These are phyloP conservation scores for Mus caroli DNA, from an alignment of 2,797 vertebrate species.

Conservation along the genomic window DNA sequence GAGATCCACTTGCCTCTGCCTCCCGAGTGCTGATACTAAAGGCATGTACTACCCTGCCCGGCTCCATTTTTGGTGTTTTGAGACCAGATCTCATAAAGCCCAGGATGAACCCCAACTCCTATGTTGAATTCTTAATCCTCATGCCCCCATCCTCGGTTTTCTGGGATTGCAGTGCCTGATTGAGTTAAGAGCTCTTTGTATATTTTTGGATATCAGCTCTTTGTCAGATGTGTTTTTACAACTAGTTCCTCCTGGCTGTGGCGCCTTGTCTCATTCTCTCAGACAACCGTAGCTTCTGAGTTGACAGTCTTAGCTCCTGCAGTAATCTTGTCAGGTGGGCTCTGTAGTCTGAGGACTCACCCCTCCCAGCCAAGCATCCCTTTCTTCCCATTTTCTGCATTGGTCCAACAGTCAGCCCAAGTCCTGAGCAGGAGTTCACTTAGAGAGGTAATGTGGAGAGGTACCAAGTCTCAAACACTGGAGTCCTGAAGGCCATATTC, in stretches of 20 bases:
- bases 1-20: not conserved
- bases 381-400: not conserved
- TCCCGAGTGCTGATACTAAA: not conserved
- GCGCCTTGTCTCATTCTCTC: not conserved
- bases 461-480: not conserved
- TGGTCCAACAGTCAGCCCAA: not conserved
- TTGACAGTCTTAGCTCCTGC: not conserved
- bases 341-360: not conserved
- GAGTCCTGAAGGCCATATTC: not conserved
- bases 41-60: fast-evolving
- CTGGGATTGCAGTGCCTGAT: not conserved
- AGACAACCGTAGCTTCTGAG: not conserved
- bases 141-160: not conserved
- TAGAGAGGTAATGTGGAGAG: not conserved
- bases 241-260: not conserved
- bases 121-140: not conserved
- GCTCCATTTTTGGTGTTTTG: not conserved
- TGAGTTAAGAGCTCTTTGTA: not conserved
- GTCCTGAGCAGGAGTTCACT: not conserved
- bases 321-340: not conserved
- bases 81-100: not conserved
- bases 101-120: not conserved
- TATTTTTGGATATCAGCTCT: not conserved
- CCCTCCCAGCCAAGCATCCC: not conserved
- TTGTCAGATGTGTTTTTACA: not conserved